A percentile compares a stretch with the other conserved stretches of the same genome.
Evolutionary conservation across 2,888 invertebrate genomes (phyloP).

Genomic region (Hydrotaea diabolus): DNA sequence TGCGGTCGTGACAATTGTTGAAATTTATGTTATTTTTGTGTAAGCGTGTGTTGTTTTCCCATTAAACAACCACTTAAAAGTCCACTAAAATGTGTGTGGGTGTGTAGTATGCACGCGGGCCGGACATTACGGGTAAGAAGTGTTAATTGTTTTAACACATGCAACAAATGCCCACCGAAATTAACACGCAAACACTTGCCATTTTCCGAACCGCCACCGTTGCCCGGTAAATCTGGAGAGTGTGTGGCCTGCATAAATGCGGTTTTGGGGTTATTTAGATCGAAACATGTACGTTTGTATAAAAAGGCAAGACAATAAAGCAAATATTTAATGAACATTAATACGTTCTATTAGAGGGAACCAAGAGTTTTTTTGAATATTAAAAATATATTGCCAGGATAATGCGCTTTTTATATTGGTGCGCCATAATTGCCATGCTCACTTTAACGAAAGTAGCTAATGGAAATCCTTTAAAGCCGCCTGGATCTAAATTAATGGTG

Average conservation of each 20-base stretch:
- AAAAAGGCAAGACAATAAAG: constrained; percentile 10
- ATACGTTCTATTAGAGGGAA: background rate
- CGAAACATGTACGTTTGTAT: background rate
- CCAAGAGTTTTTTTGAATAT: background rate
- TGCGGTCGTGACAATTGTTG: constrained; percentile 2
- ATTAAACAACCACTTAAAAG: constrained; percentile 40
- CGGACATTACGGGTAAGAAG: background rate
- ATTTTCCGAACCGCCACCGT: background rate
- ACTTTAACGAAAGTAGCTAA: background rate
- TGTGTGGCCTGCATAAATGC: background rate
- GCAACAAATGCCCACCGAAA: constrained; percentile 32
- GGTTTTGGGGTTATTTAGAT: background rate
- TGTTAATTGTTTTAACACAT: constrained; percentile 52
- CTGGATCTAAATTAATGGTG: background rate
- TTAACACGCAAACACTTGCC: constrained; percentile 40
- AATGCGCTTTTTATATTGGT: constrained; percentile 23
- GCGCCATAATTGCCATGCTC: constrained; percentile 27
- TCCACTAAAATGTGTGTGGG: constrained; percentile 23
- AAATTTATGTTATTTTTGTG: constrained; percentile 27
- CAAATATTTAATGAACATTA: constrained; percentile 30
- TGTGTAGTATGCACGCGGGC: background rate
- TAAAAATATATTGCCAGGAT: constrained; percentile 7
- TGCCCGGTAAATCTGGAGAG: background rate
- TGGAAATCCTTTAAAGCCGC: background rate
- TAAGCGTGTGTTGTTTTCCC: background rate